Conservation (phyloP, 1,140 invertebrate genomes). For the Cecropterus lyciades region DNA sequence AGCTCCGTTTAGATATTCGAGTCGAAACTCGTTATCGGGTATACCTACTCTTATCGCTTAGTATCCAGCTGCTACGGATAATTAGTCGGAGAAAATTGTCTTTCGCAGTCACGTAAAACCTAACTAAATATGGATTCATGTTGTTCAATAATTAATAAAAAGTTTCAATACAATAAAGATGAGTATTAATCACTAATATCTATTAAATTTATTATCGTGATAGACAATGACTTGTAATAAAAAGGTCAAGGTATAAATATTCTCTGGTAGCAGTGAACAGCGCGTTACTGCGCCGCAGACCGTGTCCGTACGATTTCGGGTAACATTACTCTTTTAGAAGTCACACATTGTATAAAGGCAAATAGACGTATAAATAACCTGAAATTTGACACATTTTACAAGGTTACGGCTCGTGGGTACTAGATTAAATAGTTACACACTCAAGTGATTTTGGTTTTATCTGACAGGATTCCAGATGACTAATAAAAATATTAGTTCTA, state of each 20-base stretch:
- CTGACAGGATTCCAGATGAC: no score
- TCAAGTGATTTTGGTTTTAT: no score
- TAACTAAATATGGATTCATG: no score
- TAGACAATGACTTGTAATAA: conserved; percentile 11
- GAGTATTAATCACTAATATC: conserved; percentile 16
- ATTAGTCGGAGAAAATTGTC: conserved; percentile 12
- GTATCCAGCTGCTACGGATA: conserved; percentile 7
- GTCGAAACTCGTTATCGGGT: conserved; percentile 28
- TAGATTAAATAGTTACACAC: no score
- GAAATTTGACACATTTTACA: background rate
- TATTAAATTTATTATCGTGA: conserved; percentile 14
- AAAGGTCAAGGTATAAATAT: conserved; percentile 24
- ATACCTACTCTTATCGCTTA: conserved; percentile 20
- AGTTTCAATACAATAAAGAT: conserved; percentile 1
- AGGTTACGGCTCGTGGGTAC: background rate
- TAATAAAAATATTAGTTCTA: no score
- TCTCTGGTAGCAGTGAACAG: conserved; percentile 1
- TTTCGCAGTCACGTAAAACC: background rate
- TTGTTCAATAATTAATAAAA: background rate
- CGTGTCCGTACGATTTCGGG: conserved; percentile 16
- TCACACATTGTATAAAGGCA: no score
- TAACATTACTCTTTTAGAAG: conserved; percentile 12
- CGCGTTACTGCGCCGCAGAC: background rate
- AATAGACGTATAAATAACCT: background rate
- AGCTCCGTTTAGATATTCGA: conserved; percentile 40